A percentile compares a stretch with the other conserved stretches of the same genome.
phyloP scores from a whole-genome alignment of 2,797 vertebrate genomes.

The Ctenosaura bakeri region DNA sequence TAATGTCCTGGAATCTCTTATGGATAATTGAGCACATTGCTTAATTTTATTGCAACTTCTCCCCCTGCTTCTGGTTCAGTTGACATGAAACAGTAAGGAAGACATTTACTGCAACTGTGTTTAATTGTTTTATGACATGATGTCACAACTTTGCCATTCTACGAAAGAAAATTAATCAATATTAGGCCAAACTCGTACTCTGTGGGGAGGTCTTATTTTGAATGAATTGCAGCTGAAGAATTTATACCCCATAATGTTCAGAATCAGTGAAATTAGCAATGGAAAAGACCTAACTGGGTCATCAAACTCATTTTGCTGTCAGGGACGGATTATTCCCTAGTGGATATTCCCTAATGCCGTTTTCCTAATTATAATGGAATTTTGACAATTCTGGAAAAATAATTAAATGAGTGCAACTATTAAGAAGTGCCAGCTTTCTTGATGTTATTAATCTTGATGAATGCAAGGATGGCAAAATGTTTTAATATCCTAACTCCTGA shows the following conservation, averaged over 20 bases:
- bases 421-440: slow-evolving; percentile 8
- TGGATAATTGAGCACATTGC: slow-evolving; percentile 62
- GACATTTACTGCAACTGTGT: slow-evolving; percentile 33
- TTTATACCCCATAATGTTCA: not conserved
- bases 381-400: slow-evolving; percentile 12
- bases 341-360: not conserved
- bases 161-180: slow-evolving; percentile 30
- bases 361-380: slow-evolving; percentile 12
- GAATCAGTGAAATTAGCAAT: slow-evolving; percentile 21
- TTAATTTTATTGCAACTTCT: slow-evolving; percentile 61
- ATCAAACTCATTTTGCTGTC: not conserved
- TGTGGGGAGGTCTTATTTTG: not conserved
- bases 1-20: slow-evolving; percentile 65
- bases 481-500: not conserved
- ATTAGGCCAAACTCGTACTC: not conserved
- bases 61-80: slow-evolving; percentile 49
- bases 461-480: slow-evolving; percentile 27
- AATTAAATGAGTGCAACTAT: slow-evolving; percentile 37
- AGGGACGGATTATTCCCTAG: not conserved
- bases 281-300: slow-evolving; percentile 17
- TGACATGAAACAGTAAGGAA: slow-evolving; percentile 59
- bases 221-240: slow-evolving; percentile 6
- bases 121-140: slow-evolving; percentile 35
- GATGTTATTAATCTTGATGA: slow-evolving; percentile 23
- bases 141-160: slow-evolving; percentile 23